Evolutionary conservation across 2,113 vertebrate species (phyloP).

Genomic region (Gallinago media): DNA sequence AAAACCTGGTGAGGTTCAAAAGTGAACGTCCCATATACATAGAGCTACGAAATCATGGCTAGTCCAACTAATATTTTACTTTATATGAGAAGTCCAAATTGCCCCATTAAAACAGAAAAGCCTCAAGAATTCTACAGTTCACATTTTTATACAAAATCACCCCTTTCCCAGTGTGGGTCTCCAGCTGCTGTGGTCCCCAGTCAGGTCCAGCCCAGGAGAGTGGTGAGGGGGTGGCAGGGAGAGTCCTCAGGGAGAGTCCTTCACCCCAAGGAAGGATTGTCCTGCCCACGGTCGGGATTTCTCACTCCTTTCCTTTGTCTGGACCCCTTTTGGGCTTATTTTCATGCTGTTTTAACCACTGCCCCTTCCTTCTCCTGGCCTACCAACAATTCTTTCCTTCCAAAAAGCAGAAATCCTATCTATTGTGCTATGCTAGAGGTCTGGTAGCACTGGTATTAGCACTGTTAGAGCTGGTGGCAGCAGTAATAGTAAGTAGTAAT

Average conservation of each 20-base stretch:
- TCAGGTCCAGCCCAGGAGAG: background rate
- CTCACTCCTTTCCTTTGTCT: background rate
- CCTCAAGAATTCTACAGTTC: background rate
- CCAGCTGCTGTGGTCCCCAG: fast-evolving
- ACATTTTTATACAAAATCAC: background rate
- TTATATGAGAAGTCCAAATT: background rate
- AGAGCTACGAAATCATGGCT: background rate
- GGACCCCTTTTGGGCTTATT: background rate
- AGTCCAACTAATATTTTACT: background rate
- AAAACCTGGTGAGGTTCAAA: background rate
- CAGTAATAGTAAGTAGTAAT: background rate
- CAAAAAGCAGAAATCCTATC: background rate
- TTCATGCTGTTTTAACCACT: background rate
- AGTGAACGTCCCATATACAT: fast-evolving
- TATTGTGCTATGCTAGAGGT: background rate
- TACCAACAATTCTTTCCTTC: background rate
- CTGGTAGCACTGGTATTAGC: background rate
- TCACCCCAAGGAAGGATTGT: background rate
- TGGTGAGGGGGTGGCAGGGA: background rate
- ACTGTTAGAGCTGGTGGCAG: background rate
- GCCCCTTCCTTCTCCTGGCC: fast-evolving
- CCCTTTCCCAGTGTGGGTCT: fast-evolving
- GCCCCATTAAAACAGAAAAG: background rate
- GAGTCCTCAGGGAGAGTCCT: background rate
- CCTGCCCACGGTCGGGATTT: background rate